Evolutionary conservation across 2,113 vertebrate genomes (phyloP).

Genomic region (Morone chrysops): DNA sequence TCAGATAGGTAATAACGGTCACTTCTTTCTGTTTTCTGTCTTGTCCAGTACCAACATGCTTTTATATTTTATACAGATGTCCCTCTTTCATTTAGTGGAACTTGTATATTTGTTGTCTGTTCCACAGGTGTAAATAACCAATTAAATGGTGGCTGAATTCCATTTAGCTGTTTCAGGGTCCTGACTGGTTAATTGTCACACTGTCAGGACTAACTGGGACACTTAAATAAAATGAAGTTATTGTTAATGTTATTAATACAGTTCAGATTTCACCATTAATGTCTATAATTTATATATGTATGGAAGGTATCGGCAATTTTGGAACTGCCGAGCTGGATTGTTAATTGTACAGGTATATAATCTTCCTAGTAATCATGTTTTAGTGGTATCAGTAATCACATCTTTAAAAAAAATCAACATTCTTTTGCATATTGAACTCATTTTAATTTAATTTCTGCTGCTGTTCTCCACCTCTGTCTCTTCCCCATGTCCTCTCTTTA

Average conservation of each 20-base stretch:
- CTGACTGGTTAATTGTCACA: too few species aligned
- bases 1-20: not conserved
- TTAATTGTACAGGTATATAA: not conserved
- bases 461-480: not conserved
- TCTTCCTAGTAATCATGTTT: not conserved
- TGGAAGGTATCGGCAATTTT: too few species aligned
- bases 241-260: too few species aligned
- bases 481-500: not conserved
- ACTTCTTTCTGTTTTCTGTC: not conserved
- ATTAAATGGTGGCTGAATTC: too few species aligned
- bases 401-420: slow-evolving; percentile 7
- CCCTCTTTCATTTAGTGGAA: not conserved
- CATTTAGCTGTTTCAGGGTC: too few species aligned
- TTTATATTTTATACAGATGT: not conserved
- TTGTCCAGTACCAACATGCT: not conserved
- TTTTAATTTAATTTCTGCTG: not conserved
- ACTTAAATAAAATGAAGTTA: too few species aligned
- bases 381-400: not conserved
- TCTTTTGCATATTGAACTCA: not conserved
- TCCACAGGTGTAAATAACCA: too few species aligned
- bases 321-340: too few species aligned
- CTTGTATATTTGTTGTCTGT: not conserved
- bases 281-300: not conserved
- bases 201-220: too few species aligned
- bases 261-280: not conserved